phyloP scores from a whole-genome alignment of 1,140 invertebrate genomes.

The Drosophila murphyi region DNA sequence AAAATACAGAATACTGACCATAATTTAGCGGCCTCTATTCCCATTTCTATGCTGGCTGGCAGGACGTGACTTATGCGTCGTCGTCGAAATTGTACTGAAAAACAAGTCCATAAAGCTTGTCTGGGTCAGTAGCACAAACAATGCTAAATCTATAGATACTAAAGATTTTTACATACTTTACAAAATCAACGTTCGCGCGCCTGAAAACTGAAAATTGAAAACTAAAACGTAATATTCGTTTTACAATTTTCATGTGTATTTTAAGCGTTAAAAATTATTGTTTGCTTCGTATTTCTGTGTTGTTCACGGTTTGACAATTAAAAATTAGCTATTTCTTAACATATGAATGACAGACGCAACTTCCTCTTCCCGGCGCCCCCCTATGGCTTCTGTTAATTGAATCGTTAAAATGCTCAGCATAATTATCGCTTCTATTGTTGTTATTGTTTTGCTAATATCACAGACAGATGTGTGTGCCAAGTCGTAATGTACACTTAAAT shows the following conservation, averaged over 20 bases:
- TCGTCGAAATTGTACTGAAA: conserved; percentile 40
- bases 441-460: conserved; percentile 50
- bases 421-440: conserved; percentile 55
- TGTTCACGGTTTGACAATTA: conserved; percentile 21
- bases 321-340: conserved; percentile 37
- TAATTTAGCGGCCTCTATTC: conserved; percentile 1
- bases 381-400: conserved; percentile 63
- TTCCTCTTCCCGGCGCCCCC: neutral
- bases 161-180: too few species aligned
- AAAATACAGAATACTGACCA: conserved; percentile 15
- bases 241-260: conserved; percentile 58
- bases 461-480: conserved; percentile 8
- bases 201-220: neutral
- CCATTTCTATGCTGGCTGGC: conserved; percentile 41
- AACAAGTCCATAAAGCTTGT: conserved; percentile 80
- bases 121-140: conserved; percentile 47
- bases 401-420: conserved; percentile 74
- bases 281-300: neutral
- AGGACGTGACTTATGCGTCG: conserved; percentile 75
- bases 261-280: conserved; percentile 5
- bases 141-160: neutral
- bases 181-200: too few species aligned
- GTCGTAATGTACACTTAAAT: conserved; percentile 60
- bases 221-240: conserved; percentile 50
- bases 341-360: conserved; percentile 11